Base-by-base conservation (phyloP, 2,113 vertebrate genomes). In the Scomber japonicus region DNA sequence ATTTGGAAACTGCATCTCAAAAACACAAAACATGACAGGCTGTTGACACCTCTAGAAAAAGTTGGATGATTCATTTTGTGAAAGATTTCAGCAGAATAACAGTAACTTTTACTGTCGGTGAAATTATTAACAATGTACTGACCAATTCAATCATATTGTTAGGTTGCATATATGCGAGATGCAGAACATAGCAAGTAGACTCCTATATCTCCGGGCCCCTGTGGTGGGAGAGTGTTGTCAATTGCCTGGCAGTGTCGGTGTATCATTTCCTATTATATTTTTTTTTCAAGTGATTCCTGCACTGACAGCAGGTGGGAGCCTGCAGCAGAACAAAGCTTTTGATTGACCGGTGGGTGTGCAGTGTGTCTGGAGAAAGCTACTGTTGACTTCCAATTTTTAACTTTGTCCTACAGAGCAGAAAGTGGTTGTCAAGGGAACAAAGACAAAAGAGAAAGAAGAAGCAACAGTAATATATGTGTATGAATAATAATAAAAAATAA, bases 371-470 rank as follows among this genome's bases (percentile, higher is more conserved):
- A 57, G 35, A 77, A 68, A 46, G 79, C 79, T 10, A 24, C 63
- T 55, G 48, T 71, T 64, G 78, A 76, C 74, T 86, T 75, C 79
- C 84, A 83, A 64, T 86, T 71, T 54, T 80, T 73, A 73, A 86
- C 81, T 80, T 82, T 78, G 85, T 82, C 81, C 75, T 40, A 56
- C 73, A 11, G 72, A 84, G 85, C 75, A 78, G 69, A 79, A 84
- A 71, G 69, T 69, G 83, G 87, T 89, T 80, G 85, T 82, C 85
- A 91, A 75, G 87, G 81, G 68, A 76, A 91, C 66, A 49, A 57
- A 84, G 68, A 70, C 19, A 27, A 71, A 40, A 40, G 35, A 48
- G 40, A 67, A 56, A 27, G 3, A n/a, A 51, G 72, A 68, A n/a
- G 45, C 62, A 15, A 45, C 13, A 12, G 12, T 27, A 19, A 21